phyloP scores from a whole-genome alignment of 2,888 invertebrate species.

The Machimus atricapillus region DNA sequence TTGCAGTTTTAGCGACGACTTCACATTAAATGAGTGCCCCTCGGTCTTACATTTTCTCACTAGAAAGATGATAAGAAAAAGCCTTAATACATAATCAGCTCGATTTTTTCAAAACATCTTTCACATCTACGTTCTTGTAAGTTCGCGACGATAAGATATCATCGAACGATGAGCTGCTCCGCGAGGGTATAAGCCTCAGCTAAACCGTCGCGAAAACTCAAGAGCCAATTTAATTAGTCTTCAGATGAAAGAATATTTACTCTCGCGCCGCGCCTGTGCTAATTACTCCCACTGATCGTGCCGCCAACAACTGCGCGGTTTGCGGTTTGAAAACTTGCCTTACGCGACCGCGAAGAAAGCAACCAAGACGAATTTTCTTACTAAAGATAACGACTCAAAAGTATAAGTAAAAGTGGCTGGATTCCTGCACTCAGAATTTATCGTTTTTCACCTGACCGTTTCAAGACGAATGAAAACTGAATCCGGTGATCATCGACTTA shows the following conservation, averaged over 20 bases:
- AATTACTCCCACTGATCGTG: conserved; percentile 15
- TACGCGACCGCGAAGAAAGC: neutral
- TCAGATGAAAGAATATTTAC: neutral
- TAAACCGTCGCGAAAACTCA: neutral
- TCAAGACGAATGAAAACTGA: neutral
- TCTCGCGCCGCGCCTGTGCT: conserved; percentile 1
- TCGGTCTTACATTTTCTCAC: neutral
- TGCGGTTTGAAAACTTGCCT: neutral
- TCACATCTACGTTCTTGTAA: neutral
- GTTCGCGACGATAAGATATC: conserved; percentile 16
- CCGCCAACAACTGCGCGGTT: neutral
- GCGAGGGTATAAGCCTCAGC: neutral
- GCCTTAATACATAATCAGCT: neutral
- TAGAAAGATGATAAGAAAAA: neutral
- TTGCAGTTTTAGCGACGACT: conserved; percentile 9
- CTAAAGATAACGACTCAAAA: neutral
- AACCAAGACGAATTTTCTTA: neutral
- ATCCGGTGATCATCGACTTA: neutral
- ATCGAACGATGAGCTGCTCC: neutral
- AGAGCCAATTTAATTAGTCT: neutral
- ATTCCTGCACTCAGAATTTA: neutral
- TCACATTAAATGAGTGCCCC: neutral
- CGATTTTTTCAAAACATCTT: neutral
- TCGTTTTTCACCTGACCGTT: neutral
- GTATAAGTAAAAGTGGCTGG: no score